Evolutionary conservation across 2,888 invertebrate species (phyloP).

Genomic region (Acrobasis consociella): DNA sequence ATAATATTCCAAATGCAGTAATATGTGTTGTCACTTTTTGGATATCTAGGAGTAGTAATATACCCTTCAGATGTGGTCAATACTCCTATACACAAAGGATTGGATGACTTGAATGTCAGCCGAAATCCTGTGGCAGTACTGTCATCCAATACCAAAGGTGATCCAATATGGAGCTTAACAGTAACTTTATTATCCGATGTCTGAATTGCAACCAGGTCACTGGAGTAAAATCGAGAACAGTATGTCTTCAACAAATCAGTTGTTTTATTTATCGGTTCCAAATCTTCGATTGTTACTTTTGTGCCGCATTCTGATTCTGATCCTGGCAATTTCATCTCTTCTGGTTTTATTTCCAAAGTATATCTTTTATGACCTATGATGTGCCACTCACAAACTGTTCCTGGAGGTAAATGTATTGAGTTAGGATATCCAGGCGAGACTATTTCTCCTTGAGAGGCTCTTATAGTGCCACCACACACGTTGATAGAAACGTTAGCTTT

Average conservation of each 20-base stretch:
- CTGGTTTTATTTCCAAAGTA: slow-evolving; percentile 50
- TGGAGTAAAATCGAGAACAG: slow-evolving; percentile 45
- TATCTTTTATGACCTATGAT: slow-evolving; percentile 73
- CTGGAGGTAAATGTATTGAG: slow-evolving; percentile 71
- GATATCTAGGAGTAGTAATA: slow-evolving; percentile 89
- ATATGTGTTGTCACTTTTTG: slow-evolving; percentile 53
- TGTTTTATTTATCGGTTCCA: slow-evolving; percentile 51
- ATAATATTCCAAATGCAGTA: slow-evolving; percentile 65
- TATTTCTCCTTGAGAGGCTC: slow-evolving; percentile 82
- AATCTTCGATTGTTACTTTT: slow-evolving; percentile 64
- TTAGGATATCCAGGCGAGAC: slow-evolving; percentile 87
- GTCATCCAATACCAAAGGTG: slow-evolving; percentile 53
- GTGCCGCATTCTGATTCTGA: slow-evolving; percentile 56
- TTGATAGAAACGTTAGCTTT: slow-evolving; percentile 86
- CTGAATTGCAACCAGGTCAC: slow-evolving; percentile 42
- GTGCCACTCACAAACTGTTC: slow-evolving; percentile 88
- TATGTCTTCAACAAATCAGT: slow-evolving; percentile 49
- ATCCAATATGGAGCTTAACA: slow-evolving; percentile 59
- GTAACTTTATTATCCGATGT: slow-evolving; percentile 59
- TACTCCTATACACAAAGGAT: slow-evolving; percentile 85
- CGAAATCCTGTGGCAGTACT: slow-evolving; percentile 78
- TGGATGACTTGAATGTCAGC: slow-evolving; percentile 83
- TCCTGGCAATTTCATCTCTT: slow-evolving; percentile 53
- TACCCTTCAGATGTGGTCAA: slow-evolving; percentile 85
- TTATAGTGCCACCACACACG: slow-evolving; percentile 84